Conservation (phyloP, 2,113 vertebrate genomes). For the Anolis sagrei region DNA sequence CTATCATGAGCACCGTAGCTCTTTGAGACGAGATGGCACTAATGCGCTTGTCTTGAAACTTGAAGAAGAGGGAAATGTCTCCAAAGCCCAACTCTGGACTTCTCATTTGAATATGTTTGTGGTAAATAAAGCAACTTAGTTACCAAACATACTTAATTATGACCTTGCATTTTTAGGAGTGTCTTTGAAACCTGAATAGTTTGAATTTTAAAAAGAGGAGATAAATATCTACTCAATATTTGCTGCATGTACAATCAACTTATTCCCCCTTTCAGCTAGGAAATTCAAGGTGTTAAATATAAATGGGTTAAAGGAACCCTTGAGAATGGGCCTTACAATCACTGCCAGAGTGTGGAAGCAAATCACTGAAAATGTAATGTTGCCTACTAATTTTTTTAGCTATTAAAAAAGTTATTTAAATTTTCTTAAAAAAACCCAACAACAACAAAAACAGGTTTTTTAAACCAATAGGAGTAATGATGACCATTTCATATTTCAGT, state of each 20-base stretch:
- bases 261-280: background rate
- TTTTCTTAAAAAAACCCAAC: no score
- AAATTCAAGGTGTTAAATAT: background rate
- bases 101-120: conserved; percentile 14
- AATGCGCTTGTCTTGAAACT: conserved; percentile 61
- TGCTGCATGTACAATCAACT: background rate
- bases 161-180: background rate
- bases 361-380: no score
- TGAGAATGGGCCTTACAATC: background rate
- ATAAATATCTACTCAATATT: background rate
- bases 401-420: no score
- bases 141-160: background rate
- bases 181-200: background rate
- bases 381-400: no score
- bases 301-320: background rate
- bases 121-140: background rate
- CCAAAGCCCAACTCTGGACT: conserved; percentile 62
- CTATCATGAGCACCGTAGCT: conserved; percentile 59
- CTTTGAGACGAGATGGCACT: conserved; percentile 46
- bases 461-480: no score
- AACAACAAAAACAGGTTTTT: no score
- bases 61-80: conserved; percentile 53
- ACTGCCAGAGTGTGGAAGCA: background rate
- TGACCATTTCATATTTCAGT: no score
- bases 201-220: background rate